Evolutionary conservation across 2,888 invertebrate genomes (phyloP).

Genomic region (Thymelicus sylvestris): DNA sequence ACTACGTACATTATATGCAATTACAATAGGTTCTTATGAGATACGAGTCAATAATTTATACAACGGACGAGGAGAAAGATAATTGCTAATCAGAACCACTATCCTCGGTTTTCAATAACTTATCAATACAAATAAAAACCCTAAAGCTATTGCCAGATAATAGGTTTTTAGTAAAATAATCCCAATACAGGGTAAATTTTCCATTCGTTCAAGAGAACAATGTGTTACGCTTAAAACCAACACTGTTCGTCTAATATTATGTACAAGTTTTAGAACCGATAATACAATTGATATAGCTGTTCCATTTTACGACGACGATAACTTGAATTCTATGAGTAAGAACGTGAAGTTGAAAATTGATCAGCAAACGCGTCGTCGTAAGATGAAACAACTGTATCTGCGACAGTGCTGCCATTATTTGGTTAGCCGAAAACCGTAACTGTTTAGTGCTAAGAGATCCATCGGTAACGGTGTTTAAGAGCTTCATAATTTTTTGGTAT

Average conservation of each 20-base stretch:
- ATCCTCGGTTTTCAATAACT: conserved; percentile 54
- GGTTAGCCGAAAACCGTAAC: conserved; percentile 70
- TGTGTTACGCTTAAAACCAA: conserved; percentile 57
- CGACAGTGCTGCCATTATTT: conserved; percentile 64
- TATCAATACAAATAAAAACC: conserved; percentile 56
- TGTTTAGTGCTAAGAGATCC: conserved; percentile 79
- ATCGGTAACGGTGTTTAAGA: conserved; percentile 82
- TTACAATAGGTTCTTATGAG: conserved; percentile 72
- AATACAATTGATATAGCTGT: conserved; percentile 56
- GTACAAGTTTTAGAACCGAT: conserved; percentile 74
- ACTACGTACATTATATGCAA: conserved; percentile 84
- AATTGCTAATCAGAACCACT: conserved; percentile 51
- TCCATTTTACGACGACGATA: conserved; percentile 29
- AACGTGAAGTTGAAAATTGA: conserved; percentile 3
- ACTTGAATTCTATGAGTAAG: background rate
- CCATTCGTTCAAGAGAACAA: conserved; percentile 57
- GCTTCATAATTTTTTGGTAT: conserved; percentile 82
- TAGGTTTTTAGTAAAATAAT: conserved; percentile 66
- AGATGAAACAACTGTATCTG: conserved; percentile 48
- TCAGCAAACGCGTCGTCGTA: conserved; percentile 8
- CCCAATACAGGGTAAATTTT: conserved; percentile 57
- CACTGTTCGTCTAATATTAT: conserved; percentile 67
- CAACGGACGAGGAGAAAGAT: conserved; percentile 71
- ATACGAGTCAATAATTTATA: conserved; percentile 81
- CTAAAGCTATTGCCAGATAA: conserved; percentile 71